Evolutionary conservation across 2,888 invertebrate genomes (phyloP).

Genomic region (Ormyrus rosae): DNA sequence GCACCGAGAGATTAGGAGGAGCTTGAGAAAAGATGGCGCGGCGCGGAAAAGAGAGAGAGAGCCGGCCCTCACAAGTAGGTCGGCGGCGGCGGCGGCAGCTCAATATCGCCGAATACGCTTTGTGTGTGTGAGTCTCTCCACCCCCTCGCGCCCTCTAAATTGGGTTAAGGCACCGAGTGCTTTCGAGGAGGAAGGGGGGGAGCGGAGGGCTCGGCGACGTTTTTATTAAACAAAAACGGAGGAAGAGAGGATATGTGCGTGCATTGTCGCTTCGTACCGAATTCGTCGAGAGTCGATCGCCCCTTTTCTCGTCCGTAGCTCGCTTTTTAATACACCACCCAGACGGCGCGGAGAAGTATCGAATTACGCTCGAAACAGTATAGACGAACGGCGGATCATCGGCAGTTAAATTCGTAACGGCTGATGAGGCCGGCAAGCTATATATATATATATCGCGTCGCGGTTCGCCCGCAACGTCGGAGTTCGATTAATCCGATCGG

Average conservation of each 20-base stretch:
- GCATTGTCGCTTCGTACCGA: conserved; percentile 1
- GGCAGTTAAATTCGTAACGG: no score
- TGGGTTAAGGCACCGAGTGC: conserved; percentile 67
- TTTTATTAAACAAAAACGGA: conserved; percentile 37
- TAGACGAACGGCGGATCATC: no score
- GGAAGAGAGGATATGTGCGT: not conserved
- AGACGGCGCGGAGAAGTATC: no score
- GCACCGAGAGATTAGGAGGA: not conserved
- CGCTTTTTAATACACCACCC: not conserved
- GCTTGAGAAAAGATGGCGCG: not conserved
- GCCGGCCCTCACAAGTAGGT: conserved; percentile 68
- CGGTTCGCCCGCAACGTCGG: no score
- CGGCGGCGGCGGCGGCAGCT: conserved; percentile 66
- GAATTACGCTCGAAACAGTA: no score
- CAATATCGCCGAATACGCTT: conserved; percentile 72
- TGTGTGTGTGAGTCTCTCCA: conserved; percentile 56
- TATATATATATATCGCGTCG: no score
- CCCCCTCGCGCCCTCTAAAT: conserved; percentile 61
- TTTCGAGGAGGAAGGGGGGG: conserved; percentile 44
- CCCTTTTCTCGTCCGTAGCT: not conserved
- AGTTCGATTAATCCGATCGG: no score
- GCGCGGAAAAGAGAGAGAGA: conserved; percentile 30
- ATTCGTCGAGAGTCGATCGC: not conserved
- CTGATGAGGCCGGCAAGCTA: no score
- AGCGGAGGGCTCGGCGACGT: conserved; percentile 38